Base-by-base conservation (phyloP, 2,113 vertebrate species). In the Leucopternis melanops region DNA sequence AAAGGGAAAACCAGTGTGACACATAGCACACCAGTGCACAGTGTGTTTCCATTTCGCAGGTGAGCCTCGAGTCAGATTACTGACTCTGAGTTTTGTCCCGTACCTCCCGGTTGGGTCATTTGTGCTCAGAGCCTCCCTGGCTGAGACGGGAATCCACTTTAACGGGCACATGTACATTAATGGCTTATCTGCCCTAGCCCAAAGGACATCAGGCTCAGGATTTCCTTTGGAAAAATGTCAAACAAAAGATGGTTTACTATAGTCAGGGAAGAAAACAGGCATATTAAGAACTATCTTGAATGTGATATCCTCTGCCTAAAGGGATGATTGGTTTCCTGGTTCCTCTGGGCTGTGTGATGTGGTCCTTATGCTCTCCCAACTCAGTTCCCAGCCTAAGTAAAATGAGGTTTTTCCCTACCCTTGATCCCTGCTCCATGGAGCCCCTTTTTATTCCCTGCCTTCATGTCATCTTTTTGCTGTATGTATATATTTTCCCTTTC, bases 51-150 rank as follows among this genome's bases (percentile, higher is more conserved):
- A 34, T 66, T 62, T 70, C 66, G 36, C 45, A 26, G 29, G 32
- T 0, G 0, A 78, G 27, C 23, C 29, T 18, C 32, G 49, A 61
- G 26, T 38, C 49, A 22, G 44, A 20, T 85, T 78, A 70, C 57
- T 45, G 3, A 2, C 2, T 10, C 23, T 26, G 22, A 59, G 55
- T 72, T 61, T 75, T 3, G 2, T 18, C 9, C 40, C 44, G 10
- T 29, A 11, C 7, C 10, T 75, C 20, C n/a, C 0, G 0, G 14
- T 2, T 45, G 25, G 3, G 34, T 67, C 36, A 22, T 27, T 58
- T 4, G 1, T 9, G 31, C 40, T 71, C 25, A 34, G 31, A 58
- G 21, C 17, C 19, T 55, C 40, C 11, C 19, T 22, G 47, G 16
- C 59, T 27, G 17, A 57, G 32, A 18, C 7, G 40, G 42, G 57